These are phyloP conservation scores for Oryzaephilus surinamensis DNA, from an alignment of 1,140 invertebrate species.

Conservation along the genomic window DNA sequence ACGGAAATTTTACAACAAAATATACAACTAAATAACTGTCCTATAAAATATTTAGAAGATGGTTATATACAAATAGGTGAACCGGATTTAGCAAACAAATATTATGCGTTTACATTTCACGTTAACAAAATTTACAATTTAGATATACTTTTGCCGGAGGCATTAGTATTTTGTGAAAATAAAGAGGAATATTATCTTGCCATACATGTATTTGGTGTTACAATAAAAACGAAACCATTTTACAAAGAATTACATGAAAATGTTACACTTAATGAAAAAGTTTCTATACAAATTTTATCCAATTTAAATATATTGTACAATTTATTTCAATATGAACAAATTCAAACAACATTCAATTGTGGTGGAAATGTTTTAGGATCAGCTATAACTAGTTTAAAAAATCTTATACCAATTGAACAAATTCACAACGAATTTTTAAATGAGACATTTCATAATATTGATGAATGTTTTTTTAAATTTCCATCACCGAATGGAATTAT, in stretches of 20 bases:
- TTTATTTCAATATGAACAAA: constrained; percentile 24
- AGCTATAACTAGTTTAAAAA: constrained; percentile 18
- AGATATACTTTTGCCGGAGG: constrained; percentile 27
- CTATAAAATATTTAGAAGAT: constrained; percentile 24
- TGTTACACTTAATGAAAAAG: constrained; percentile 26
- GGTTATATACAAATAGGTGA: constrained; percentile 25
- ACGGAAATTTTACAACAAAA: too few species aligned
- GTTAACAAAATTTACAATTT: constrained; percentile 24
- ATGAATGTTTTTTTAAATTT: constrained; percentile 20
- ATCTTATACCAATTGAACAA: constrained; percentile 12
- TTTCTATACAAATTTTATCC: constrained; percentile 26
- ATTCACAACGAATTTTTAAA: too few species aligned
- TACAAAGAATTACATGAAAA: constrained; percentile 21
- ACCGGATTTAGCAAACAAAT: constrained; percentile 11
- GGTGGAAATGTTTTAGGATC: constrained; percentile 21
- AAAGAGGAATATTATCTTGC: constrained; percentile 24
- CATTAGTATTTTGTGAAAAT: constrained; percentile 22
- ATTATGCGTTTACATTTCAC: constrained; percentile 21
- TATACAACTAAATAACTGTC: too few species aligned
- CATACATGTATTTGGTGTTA: constrained; percentile 29
- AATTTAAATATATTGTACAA: constrained; percentile 16
- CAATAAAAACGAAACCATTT: constrained; percentile 30
- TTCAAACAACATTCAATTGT: constrained; percentile 22
- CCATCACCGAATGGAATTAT: constrained; percentile 19
- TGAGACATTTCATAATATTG: background rate